phyloP scores from a whole-genome alignment of 2,113 vertebrate genomes.

The Poecilia latipinna region DNA sequence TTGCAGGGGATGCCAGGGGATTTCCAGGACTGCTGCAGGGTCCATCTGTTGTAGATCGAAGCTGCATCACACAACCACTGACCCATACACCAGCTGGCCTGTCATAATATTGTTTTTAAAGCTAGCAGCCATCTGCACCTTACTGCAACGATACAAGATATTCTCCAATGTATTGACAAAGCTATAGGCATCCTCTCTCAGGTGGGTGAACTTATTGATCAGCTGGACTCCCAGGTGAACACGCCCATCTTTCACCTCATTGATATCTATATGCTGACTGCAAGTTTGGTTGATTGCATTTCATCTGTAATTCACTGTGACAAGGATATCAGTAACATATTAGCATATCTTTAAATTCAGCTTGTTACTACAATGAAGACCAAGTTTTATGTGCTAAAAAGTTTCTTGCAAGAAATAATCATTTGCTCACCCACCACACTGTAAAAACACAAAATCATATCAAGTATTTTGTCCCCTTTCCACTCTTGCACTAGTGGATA shows the following conservation, averaged over 20 bases:
- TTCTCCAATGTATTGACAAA: constrained; percentile 25
- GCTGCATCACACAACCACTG: constrained; percentile 56
- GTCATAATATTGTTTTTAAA: constrained; percentile 73
- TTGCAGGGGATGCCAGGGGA: constrained; percentile 65
- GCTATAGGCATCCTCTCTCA: constrained; percentile 32
- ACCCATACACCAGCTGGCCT: constrained; percentile 69
- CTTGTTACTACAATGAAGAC: neutral
- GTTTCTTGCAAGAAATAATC: neutral
- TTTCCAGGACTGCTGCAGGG: constrained; percentile 63
- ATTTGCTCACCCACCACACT: no score
- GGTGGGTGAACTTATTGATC: constrained; percentile 60
- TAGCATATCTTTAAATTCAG: constrained; percentile 19
- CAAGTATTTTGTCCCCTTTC: no score
- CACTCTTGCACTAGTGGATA: no score
- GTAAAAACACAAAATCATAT: no score
- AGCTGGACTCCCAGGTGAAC: constrained; percentile 14
- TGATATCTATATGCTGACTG: constrained; percentile 28
- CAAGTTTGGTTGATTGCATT: constrained; percentile 8
- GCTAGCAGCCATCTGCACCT: constrained; percentile 61
- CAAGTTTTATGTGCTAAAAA: neutral
- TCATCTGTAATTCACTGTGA: constrained; percentile 19
- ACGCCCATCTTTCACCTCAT: constrained; percentile 17
- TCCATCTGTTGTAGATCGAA: constrained; percentile 76
- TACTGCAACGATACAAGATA: constrained; percentile 36
- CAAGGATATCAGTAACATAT: constrained; percentile 22